Conservation (phyloP, 2,888 invertebrate genomes). For the Tanypteryx hageni region DNA sequence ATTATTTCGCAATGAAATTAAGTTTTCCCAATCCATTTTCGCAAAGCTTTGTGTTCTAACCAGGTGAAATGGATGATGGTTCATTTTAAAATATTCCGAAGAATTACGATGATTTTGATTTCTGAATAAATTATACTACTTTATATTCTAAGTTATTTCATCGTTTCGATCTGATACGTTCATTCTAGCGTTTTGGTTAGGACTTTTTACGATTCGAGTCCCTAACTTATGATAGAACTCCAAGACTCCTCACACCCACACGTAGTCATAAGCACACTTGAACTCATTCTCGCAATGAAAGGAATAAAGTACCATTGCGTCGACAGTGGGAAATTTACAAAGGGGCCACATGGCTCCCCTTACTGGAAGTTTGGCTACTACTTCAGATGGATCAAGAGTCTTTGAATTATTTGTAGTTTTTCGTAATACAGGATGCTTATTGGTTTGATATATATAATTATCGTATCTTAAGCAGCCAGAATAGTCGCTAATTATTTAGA, state of each 20-base stretch:
- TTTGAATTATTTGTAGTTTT: too few relatives aligned
- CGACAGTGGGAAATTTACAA: neutral
- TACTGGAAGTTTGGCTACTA: too few relatives aligned
- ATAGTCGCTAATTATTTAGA: too few relatives aligned
- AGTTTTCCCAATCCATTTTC: neutral
- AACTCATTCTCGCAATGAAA: neutral
- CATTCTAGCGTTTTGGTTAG: neutral
- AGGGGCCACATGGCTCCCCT: too few relatives aligned
- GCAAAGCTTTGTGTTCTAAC: neutral
- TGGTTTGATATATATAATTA: too few relatives aligned
- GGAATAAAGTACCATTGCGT: neutral
- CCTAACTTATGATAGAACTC: neutral
- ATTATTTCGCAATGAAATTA: conserved; percentile 11
- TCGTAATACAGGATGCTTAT: too few relatives aligned
- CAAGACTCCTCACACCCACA: neutral
- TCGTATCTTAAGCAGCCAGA: too few relatives aligned
- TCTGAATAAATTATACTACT: neutral
- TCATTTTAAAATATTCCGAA: neutral
- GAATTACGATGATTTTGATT: neutral
- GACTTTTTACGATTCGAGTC: neutral
- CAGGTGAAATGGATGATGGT: neutral
- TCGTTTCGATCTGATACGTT: neutral
- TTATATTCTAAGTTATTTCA: neutral
- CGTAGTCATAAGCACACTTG: neutral
- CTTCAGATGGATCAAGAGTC: too few relatives aligned